Conservation (phyloP, 2,888 invertebrate genomes). For the Ormyrus nitidulus region DNA sequence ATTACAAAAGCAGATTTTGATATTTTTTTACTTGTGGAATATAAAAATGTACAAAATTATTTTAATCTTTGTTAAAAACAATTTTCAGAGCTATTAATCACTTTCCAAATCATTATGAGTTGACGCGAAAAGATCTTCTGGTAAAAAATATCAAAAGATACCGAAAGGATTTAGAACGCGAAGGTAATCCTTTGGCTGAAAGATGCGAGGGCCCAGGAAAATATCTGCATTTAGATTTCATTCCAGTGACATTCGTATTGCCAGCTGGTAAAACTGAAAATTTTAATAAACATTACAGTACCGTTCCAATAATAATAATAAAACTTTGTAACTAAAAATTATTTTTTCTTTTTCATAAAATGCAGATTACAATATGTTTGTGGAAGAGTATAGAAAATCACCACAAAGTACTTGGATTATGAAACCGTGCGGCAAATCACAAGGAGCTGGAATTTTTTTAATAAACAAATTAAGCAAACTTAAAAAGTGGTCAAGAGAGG, state of each 20-base stretch:
- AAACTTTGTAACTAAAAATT: not conserved
- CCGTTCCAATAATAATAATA: not conserved
- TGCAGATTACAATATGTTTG: conserved; percentile 96
- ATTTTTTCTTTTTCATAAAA: not conserved
- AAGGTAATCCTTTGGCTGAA: conserved; percentile 91
- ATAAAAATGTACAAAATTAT: too few species aligned
- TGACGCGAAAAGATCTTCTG: conserved; percentile 95
- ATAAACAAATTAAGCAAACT: conserved; percentile 96
- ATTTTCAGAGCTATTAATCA: conserved; percentile 89
- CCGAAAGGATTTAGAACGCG: conserved; percentile 93
- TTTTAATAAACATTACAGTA: conserved; percentile 4
- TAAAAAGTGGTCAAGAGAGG: conserved; percentile 92
- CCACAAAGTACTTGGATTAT: conserved; percentile 98
- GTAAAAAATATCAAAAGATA: conserved; percentile 97
- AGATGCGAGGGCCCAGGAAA: conserved; percentile 85
- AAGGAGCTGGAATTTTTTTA: conserved; percentile 95
- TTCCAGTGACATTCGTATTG: conserved; percentile 94
- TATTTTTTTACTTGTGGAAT: too few species aligned
- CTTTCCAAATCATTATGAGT: conserved; percentile 96
- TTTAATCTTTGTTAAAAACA: not conserved
- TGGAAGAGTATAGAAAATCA: conserved; percentile 95
- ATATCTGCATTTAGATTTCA: conserved; percentile 91
- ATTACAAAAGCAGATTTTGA: too few species aligned
- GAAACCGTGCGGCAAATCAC: conserved; percentile 97
- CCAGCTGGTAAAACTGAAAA: conserved; percentile 80